phyloP scores from a whole-genome alignment of 1,140 invertebrate species.

The Drosophila arawakana region DNA sequence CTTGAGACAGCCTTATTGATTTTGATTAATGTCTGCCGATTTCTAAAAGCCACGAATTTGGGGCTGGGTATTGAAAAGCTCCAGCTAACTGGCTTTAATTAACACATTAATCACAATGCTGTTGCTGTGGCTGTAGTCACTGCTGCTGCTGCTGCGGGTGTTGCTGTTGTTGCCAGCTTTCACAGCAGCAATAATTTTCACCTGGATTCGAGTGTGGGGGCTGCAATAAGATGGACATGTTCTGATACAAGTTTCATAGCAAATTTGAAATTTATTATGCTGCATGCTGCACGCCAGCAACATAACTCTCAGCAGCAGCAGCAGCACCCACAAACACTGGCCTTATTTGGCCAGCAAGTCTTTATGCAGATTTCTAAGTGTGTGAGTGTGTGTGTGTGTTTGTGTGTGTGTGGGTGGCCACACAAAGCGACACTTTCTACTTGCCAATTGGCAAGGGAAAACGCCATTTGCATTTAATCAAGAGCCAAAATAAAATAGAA shows the following conservation, averaged over 20 bases:
- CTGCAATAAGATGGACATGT: slow-evolving; percentile 72
- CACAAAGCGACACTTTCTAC: slow-evolving; percentile 68
- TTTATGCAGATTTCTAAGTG: slow-evolving; percentile 63
- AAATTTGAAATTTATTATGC: slow-evolving; percentile 80
- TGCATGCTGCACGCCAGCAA: slow-evolving; percentile 48
- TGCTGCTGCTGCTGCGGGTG: slow-evolving; percentile 40
- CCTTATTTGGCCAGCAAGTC: slow-evolving; percentile 63
- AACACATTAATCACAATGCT: slow-evolving; percentile 72
- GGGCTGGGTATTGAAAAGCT: slow-evolving; percentile 64
- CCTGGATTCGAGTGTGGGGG: slow-evolving; percentile 62
- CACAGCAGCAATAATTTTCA: slow-evolving; percentile 52
- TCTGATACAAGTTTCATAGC: slow-evolving; percentile 81
- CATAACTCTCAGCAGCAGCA: slow-evolving; percentile 53
- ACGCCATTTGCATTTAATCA: slow-evolving; percentile 57
- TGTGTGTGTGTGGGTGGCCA: slow-evolving; percentile 59
- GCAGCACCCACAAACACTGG: slow-evolving; percentile 67
- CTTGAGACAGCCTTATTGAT: slow-evolving; percentile 69
- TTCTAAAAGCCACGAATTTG: slow-evolving; percentile 53
- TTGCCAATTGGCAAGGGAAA: slow-evolving; percentile 27
- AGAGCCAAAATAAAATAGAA: slow-evolving; percentile 10
- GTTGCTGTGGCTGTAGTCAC: slow-evolving; percentile 21
- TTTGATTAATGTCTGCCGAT: slow-evolving; percentile 78
- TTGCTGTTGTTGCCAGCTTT: slow-evolving; percentile 41
- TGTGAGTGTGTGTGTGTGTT: background rate
- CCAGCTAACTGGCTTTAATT: slow-evolving; percentile 66